Evolutionary conservation across 2,888 invertebrate genomes (phyloP), one percentile per base, ranked within the genome.

Genomic region (Eurytoma adleriae): DNA sequence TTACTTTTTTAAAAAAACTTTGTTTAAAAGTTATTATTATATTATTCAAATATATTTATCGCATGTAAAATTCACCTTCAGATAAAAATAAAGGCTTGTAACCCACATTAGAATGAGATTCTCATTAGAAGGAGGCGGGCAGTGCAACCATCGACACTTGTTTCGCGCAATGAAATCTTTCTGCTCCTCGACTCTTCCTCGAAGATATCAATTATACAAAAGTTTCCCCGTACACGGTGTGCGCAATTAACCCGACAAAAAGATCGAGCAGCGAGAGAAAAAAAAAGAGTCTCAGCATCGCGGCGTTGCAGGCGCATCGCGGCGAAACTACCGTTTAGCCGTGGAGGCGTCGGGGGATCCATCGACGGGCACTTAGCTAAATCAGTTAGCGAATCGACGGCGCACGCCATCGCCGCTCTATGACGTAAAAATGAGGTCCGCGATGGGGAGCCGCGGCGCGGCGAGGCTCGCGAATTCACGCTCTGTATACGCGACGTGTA

Each of bases 401-500:
- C 20, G 52, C 40, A 57, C 48, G 56, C 30, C 61, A 62, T 16
- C 40, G 59, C 18, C 10, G 52, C 18, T 30, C 12, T 57, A 75
- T 67, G 77, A 67, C 75, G 64, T 62, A 67, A 73, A 81, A 73
- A 75, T 67, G 75, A 78, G 71, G 71, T 57, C 14, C 54, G 50
- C 30, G 70, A 70, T 52, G 50, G 56, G 40, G 10, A 4, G 40
- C 30, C 64, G 27, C n/a, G 14, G 69, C 20, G 54, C 57, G 27
- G 70, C 54, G 66, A 64, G 48, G 57, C 59, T 61, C 50, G 83
- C 85, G 85, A 85, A 90, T 90, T 90, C 90, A 90, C 90, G 90
- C 90, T 90, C 90, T 90, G 89, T 89, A 90, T 89, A 88, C 61
- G 56, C 62, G 13, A n/a, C 24, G 18, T n/a, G 30, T 66, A 66